phyloP scores from a whole-genome alignment of 2,797 vertebrate genomes.

The Catamblyrhynchus diadema region DNA sequence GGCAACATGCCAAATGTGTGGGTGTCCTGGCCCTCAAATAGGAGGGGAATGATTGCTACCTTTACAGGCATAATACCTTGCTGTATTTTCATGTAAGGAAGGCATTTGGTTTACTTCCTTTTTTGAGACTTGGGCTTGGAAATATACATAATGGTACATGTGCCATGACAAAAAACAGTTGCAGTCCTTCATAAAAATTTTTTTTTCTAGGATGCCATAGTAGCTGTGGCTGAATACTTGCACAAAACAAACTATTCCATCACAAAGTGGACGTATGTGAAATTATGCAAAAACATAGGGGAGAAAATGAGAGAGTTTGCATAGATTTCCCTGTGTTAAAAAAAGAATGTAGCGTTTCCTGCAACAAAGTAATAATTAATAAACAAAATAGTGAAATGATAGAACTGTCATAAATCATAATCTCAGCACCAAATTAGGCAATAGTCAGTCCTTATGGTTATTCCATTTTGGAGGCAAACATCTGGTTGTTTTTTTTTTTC shows the following conservation, averaged over 20 bases:
- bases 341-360: neutral
- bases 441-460: neutral
- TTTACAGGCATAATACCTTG: neutral
- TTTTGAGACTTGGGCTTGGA: neutral
- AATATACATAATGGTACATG: neutral
- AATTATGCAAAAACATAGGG: neutral
- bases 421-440: neutral
- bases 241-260: neutral
- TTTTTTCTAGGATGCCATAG: neutral
- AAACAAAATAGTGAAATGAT: neutral
- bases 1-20: slow-evolving; percentile 46
- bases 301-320: neutral
- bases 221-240: neutral
- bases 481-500: neutral
- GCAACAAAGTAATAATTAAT: neutral
- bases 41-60: neutral
- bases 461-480: neutral
- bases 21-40: slow-evolving; percentile 48
- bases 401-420: neutral
- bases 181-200: neutral
- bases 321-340: neutral
- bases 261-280: neutral
- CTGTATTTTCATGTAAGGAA: neutral
- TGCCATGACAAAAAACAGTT: neutral
- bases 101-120: neutral